Percentiles rank a stretch among this genome's conserved stretches.
Evolutionary conservation across 2,888 invertebrate species (phyloP).

Genomic region (Eupithecia subumbrata): DNA sequence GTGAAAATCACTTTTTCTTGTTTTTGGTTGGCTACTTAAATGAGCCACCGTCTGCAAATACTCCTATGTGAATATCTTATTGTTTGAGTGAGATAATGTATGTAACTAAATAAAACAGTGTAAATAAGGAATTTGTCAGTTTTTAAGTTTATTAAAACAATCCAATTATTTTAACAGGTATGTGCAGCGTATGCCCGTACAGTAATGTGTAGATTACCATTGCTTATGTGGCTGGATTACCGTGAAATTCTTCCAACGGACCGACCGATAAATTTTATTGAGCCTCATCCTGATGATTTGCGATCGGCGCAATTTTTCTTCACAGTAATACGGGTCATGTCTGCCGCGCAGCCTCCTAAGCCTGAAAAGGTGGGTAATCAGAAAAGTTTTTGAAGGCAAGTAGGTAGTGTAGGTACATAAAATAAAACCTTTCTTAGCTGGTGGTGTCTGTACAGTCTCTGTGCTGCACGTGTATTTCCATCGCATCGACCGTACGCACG

Average conservation of each 20-base stretch:
- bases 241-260: conserved; percentile 71
- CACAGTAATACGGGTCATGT: conserved; percentile 79
- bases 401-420: no score
- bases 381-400: background rate
- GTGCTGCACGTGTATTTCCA: no score
- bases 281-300: conserved; percentile 69
- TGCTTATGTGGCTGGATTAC: conserved; percentile 79
- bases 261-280: conserved; percentile 53
- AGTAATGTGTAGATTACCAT: conserved; percentile 66
- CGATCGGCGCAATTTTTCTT: conserved; percentile 74
- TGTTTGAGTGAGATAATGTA: no score
- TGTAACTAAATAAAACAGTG: background rate
- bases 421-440: background rate
- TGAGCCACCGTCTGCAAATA: no score
- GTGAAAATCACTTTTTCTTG: no score
- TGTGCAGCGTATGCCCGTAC: conserved; percentile 75
- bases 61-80: no score
- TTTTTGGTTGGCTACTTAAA: no score
- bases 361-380: conserved; percentile 71
- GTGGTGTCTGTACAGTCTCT: no score
- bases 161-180: conserved; percentile 59
- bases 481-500: no score
- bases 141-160: background rate
- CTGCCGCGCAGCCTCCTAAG: conserved; percentile 80
- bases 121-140: background rate